phyloP scores from a whole-genome alignment of 2,113 vertebrate species.

The Entosphenus tridentatus region DNA sequence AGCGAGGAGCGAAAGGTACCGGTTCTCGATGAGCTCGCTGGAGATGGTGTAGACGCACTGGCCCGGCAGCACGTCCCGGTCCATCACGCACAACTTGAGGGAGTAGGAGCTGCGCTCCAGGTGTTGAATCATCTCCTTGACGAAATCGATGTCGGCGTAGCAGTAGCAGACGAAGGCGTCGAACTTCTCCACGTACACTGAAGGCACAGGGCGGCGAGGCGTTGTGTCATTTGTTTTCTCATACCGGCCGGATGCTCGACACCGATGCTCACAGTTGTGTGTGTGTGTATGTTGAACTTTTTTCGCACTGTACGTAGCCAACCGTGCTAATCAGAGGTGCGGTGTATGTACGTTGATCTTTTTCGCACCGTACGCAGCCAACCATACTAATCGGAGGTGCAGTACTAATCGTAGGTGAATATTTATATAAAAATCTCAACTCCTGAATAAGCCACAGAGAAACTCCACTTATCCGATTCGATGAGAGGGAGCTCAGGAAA shows the following conservation, averaged over 20 bases:
- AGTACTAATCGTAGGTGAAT: neutral
- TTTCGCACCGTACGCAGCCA: neutral
- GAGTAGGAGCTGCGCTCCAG: constrained; percentile 53
- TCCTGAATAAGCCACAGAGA: too few species aligned
- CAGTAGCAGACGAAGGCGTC: constrained; percentile 98
- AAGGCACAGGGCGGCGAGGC: constrained; percentile 4
- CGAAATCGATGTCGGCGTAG: constrained; percentile 55
- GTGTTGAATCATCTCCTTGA: constrained; percentile 73
- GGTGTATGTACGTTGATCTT: too few species aligned
- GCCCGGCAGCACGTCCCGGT: constrained; percentile 75
- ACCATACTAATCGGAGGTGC: too few species aligned
- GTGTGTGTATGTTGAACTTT: too few species aligned
- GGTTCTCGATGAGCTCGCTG: constrained; percentile 74
- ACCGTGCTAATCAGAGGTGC: neutral
- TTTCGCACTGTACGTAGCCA: neutral
- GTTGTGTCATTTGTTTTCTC: too few species aligned
- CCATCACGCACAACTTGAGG: constrained; percentile 78
- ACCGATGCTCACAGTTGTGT: too few species aligned
- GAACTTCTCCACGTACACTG: constrained; percentile 42
- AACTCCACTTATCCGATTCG: too few species aligned
- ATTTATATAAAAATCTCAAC: too few species aligned
- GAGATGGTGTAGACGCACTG: constrained; percentile 80
- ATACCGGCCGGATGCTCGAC: too few species aligned
- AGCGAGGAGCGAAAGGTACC: constrained; percentile 20
- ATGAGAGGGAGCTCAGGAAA: too few species aligned